These are phyloP conservation scores for Montipora sp. DNA, from an alignment of 64 coral and sea anemone genomes.

Conservation along the genomic window DNA sequence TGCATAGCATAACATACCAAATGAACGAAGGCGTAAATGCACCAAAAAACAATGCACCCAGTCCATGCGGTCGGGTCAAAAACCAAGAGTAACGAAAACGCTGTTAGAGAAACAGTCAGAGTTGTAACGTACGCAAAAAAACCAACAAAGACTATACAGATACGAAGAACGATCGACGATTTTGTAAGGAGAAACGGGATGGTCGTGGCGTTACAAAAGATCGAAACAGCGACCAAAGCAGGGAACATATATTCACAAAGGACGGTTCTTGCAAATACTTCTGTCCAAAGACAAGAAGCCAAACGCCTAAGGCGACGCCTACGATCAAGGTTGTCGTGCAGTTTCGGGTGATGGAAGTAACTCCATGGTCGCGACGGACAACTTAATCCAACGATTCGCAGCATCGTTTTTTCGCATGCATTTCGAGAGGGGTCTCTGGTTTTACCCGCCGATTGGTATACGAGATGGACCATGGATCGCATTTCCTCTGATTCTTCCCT, in stretches of 20 bases:
- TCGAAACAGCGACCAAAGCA: not conserved
- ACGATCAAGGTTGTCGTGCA: not conserved
- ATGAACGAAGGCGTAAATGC: not conserved
- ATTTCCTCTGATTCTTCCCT: not conserved
- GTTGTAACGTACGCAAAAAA: not conserved
- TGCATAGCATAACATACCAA: not conserved
- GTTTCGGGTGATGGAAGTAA: not conserved
- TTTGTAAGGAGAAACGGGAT: not conserved
- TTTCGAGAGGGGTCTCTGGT: not conserved
- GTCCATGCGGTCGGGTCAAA: not conserved
- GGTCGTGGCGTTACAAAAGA: not conserved
- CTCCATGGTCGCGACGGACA: not conserved
- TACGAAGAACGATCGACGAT: not conserved
- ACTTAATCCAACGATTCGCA: not conserved
- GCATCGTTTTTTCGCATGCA: not conserved
- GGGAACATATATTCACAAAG: not conserved
- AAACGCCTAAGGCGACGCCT: not conserved
- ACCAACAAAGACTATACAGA: not conserved
- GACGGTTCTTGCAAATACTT: not conserved
- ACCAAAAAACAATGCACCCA: not conserved
- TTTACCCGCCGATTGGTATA: not conserved
- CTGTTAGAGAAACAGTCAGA: not conserved
- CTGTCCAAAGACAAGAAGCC: not conserved
- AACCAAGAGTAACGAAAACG: not conserved
- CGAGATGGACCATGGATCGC: not conserved